Evolutionary conservation across 2,113 vertebrate genomes (phyloP).

Genomic region (Alouatta palliata): DNA sequence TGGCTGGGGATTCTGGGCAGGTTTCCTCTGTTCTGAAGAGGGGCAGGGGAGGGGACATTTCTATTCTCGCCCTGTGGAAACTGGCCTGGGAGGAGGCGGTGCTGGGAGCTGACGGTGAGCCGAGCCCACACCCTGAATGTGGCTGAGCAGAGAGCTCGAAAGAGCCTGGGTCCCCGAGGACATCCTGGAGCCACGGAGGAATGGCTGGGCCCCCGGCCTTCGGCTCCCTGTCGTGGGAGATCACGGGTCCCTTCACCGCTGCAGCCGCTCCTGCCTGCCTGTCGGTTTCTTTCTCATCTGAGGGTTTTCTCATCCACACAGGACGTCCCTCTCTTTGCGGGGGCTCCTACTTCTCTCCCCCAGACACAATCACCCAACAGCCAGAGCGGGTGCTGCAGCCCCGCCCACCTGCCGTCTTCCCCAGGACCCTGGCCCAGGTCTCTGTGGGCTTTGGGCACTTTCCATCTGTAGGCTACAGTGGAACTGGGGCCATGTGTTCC

Average conservation of each 20-base stretch:
- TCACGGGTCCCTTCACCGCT: not conserved
- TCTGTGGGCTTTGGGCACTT: not conserved
- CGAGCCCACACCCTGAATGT: not conserved
- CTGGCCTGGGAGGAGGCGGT: not conserved
- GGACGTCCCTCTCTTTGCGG: not conserved
- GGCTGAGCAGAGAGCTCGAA: not conserved
- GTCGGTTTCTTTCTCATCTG: not conserved
- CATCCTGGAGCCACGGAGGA: not conserved
- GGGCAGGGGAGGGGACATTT: not conserved
- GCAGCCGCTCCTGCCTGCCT: too few species aligned
- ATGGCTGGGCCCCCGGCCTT: too few species aligned
- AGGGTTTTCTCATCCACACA: not conserved
- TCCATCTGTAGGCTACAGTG: rapidly evolving
- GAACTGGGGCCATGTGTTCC: not conserved
- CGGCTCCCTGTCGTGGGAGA: too few species aligned
- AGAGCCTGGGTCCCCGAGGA: not conserved
- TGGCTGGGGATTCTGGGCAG: too few species aligned
- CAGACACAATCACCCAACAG: too few species aligned
- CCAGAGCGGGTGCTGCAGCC: too few species aligned
- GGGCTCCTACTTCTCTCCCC: not conserved
- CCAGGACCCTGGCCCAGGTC: not conserved
- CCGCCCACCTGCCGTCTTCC: too few species aligned
- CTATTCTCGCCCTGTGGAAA: not conserved
- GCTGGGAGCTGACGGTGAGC: not conserved
- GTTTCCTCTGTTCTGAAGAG: not conserved